These are phyloP conservation scores for Diadegma fenestrale DNA, from an alignment of 2,888 invertebrate genomes.

Conservation along the genomic window DNA sequence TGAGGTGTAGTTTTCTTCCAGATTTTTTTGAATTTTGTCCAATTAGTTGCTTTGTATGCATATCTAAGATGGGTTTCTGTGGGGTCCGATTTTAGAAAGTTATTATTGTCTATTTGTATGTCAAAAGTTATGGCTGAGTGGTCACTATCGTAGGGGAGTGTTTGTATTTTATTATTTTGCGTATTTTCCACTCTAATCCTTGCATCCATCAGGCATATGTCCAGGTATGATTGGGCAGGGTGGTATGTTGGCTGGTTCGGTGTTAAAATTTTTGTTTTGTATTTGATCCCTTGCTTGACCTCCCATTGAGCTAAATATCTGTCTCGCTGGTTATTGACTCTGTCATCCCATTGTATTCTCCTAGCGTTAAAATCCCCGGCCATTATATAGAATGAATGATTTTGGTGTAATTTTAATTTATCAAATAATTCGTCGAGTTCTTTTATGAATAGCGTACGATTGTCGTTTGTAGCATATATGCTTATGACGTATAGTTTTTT, in stretches of 20 bases:
- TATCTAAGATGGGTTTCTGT: background rate
- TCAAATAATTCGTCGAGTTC: conserved; percentile 21
- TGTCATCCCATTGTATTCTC: background rate
- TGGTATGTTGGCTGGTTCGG: too few species aligned
- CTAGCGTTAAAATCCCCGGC: conserved; percentile 46
- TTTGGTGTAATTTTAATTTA: conserved; percentile 7
- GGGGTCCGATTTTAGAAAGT: background rate
- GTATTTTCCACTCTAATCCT: too few species aligned
- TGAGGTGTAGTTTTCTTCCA: background rate
- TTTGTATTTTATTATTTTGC: too few species aligned
- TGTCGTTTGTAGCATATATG: conserved; percentile 9
- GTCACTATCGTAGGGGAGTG: too few species aligned
- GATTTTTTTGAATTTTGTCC: conserved; percentile 46
- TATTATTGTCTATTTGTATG: too few species aligned
- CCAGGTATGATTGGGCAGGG: too few species aligned
- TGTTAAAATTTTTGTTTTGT: too few species aligned
- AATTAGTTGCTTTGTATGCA: conserved; percentile 52
- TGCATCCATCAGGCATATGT: too few species aligned
- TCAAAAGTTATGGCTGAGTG: too few species aligned
- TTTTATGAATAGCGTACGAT: background rate
- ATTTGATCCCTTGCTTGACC: too few species aligned
- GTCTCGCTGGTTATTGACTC: background rate
- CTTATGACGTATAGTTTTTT: conserved; percentile 9
- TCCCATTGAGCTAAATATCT: background rate
- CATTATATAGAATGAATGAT: conserved; percentile 4